phyloP scores from a whole-genome alignment of 2,888 invertebrate species.

The Pasiphila rectangulata region DNA sequence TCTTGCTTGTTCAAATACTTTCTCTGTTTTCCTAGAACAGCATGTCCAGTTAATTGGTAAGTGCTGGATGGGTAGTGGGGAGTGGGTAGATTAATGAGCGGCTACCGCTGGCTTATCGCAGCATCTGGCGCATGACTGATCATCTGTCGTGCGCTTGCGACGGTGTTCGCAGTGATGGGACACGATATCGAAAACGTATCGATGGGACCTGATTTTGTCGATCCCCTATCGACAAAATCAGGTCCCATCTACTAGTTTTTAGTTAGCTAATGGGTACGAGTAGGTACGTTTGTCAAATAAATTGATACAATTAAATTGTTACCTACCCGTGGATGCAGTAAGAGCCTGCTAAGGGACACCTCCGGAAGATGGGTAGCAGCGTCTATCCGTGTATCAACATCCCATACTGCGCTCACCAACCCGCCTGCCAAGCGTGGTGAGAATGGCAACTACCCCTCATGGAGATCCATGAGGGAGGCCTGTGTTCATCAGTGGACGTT shows the following conservation, averaged over 20 bases:
- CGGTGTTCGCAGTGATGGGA: constrained; percentile 57
- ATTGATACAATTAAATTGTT: too few relatives aligned
- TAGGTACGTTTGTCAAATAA: too few relatives aligned
- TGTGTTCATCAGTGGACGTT: too few relatives aligned
- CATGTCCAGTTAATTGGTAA: constrained; percentile 76
- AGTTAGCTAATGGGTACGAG: neutral
- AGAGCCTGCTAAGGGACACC: too few relatives aligned
- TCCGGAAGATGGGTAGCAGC: too few relatives aligned
- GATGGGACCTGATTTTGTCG: constrained; percentile 32
- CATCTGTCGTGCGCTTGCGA: constrained; percentile 79
- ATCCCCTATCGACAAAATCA: too few relatives aligned
- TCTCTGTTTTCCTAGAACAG: constrained; percentile 59
- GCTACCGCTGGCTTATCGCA: constrained; percentile 77
- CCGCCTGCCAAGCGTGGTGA: too few relatives aligned
- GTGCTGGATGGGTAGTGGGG: constrained; percentile 57
- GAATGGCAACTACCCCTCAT: too few relatives aligned
- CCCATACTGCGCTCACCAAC: too few relatives aligned
- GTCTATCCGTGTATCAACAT: too few relatives aligned
- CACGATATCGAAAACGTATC: constrained; percentile 10
- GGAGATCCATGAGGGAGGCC: too few relatives aligned
- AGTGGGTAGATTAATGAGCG: constrained; percentile 79
- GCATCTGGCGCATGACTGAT: constrained; percentile 80
- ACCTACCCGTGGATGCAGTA: too few relatives aligned
- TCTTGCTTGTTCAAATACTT: constrained; percentile 41
- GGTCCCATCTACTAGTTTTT: neutral